Evolutionary conservation across 30 jellyfish, hydroid and myxozoan species (phyloP).

Genomic region (Nemopilema nomurai): DNA sequence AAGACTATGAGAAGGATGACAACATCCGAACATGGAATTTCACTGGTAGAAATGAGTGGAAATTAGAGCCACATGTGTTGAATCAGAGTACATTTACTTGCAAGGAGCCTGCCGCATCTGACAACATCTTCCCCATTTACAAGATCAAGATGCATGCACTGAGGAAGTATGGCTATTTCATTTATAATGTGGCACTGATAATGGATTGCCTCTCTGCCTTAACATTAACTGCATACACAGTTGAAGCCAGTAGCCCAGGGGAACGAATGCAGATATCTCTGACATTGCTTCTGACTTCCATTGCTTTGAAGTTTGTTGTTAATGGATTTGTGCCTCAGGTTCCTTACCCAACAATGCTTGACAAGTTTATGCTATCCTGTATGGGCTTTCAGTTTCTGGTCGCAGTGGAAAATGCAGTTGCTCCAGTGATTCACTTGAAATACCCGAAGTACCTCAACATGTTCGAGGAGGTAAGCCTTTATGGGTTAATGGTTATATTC

Average conservation of each 20-base stretch:
- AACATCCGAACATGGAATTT: slow-evolving; percentile 82
- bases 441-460: slow-evolving; percentile 22
- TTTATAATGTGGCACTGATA: slow-evolving; percentile 83
- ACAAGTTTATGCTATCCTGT: slow-evolving; percentile 77
- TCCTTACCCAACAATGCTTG: slow-evolving; percentile 84
- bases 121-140: slow-evolving; percentile 78
- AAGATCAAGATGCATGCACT: slow-evolving; percentile 81
- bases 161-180: slow-evolving; percentile 79
- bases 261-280: slow-evolving; percentile 83
- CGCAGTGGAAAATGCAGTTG: slow-evolving; percentile 82
- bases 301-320: slow-evolving; percentile 85
- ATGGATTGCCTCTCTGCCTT: slow-evolving; percentile 76
- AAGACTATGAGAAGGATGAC: slow-evolving; percentile 74
- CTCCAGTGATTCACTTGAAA: slow-evolving; percentile 44
- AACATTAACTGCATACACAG: slow-evolving; percentile 86
- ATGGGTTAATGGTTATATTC: slow-evolving; percentile 20
- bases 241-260: slow-evolving; percentile 83
- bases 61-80: slow-evolving; percentile 73
- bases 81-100: slow-evolving; percentile 64
- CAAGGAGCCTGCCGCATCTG: slow-evolving; percentile 66
- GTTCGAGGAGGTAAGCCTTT: slow-evolving; percentile 61
- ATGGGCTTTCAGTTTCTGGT: slow-evolving; percentile 82
- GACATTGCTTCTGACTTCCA: slow-evolving; percentile 81
- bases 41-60: slow-evolving; percentile 88
- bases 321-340: slow-evolving; percentile 87